These are phyloP conservation scores for Amblyornis subalaris DNA, from an alignment of 2,113 vertebrate genomes.

Conservation along the genomic window DNA sequence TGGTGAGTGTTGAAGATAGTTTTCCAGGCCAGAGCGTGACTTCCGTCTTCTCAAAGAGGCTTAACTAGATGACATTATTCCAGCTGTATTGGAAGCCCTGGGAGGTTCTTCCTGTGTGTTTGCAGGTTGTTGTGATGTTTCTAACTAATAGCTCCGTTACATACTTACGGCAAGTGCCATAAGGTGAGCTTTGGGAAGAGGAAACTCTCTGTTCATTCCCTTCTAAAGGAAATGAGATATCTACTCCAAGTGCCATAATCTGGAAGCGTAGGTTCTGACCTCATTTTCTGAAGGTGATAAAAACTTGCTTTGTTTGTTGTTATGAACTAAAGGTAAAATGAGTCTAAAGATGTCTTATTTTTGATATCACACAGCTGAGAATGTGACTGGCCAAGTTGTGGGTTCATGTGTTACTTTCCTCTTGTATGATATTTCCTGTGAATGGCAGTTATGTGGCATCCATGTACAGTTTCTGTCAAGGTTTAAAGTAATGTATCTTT, in stretches of 20 bases:
- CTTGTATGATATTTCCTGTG: background rate
- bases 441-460: background rate
- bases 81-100: background rate
- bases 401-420: background rate
- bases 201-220: no score
- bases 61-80: no score
- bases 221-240: background rate
- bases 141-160: background rate
- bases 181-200: background rate
- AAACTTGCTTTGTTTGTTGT: background rate
- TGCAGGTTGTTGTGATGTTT: background rate
- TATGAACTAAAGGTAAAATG: background rate
- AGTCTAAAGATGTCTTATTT: background rate
- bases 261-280: background rate
- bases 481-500: background rate
- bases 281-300: background rate
- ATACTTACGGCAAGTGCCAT: background rate
- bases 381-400: no score
- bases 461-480: no score
- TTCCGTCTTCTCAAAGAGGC: background rate
- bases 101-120: background rate
- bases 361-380: background rate
- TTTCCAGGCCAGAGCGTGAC: no score
- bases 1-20: rapidly evolving
- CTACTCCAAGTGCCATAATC: no score